Conservation (phyloP, 2,888 invertebrate species). For the Hypsopygia costalis region DNA sequence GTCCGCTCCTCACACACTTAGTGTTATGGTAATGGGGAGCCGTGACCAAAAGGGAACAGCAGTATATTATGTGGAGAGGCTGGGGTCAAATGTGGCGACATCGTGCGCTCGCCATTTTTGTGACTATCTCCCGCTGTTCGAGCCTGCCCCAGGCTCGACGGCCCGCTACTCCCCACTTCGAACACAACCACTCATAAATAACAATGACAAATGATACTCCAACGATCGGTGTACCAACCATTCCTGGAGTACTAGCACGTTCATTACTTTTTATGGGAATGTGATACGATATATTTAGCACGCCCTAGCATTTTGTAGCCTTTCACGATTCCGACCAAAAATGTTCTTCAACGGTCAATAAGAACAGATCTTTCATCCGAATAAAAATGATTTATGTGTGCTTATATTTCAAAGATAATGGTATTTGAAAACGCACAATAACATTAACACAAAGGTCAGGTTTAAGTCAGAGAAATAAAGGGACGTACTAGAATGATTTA, state of each 20-base stretch:
- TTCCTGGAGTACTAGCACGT: conserved; percentile 35
- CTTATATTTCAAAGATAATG: not conserved
- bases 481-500: conserved; percentile 26
- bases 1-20: conserved; percentile 48
- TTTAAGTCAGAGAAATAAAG: too few relatives aligned
- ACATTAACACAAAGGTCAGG: too few relatives aligned
- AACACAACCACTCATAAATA: conserved; percentile 47
- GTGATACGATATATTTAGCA: conserved; percentile 35
- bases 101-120: conserved; percentile 64
- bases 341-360: not conserved
- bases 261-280: conserved; percentile 48
- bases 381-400: not conserved
- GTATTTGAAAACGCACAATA: too few relatives aligned
- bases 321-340: conserved; percentile 22
- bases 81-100: conserved; percentile 47
- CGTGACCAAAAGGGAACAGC: conserved; percentile 55
- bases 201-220: conserved; percentile 59
- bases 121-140: conserved; percentile 49
- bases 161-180: conserved; percentile 37
- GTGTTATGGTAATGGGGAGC: conserved; percentile 54
- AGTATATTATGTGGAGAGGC: conserved; percentile 39
- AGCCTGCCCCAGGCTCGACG: conserved; percentile 31
- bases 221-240: conserved; percentile 32
- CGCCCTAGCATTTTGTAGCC: conserved; percentile 26
- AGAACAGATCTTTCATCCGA: not conserved